Evolutionary conservation across 2,797 vertebrate genomes (phyloP), one percentile per base, ranked within the genome.

Genomic region (Coranthus polyacanthus): DNA sequence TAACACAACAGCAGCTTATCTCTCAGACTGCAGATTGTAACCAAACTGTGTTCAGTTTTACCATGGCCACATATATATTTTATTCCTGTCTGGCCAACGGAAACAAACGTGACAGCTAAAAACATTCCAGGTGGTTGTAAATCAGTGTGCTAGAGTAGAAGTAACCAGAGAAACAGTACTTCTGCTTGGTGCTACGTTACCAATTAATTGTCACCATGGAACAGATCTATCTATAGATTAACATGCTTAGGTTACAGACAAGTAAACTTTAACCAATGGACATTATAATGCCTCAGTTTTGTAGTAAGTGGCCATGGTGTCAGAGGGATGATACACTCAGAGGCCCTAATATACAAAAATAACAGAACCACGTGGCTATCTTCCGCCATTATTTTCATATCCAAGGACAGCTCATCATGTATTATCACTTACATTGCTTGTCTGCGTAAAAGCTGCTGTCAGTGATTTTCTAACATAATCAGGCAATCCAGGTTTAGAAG

Each of bases 1-100:
- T 62, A n/a, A 72, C 21, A 68, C 34, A 58, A 51, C 29, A 72
- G 41, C 22, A 73, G 60, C 38, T 71, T 39, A 37, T 75, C 37
- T 68, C 34, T 24, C 34, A 41, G 34, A 42, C 41, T 42, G 57
- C 16, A 43, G 36, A 57, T 22, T 47, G 38, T 6, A 29, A 56
- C 22, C 15, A 21, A 38, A 44, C 20, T 52, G 36, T 42, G 47
- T 29, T 61, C 52, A 42, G 3, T 17, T 50, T 22, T 47, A 61
- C 53, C 39, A 37, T 24, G 20, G 22, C 37, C 9, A 10, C 21
- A 45, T 32, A 26, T 29, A 53, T 38, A 12, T 21, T 24, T 16
- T 17, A 13, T 29, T 51, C 66, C 39, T 6, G 13, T 70, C 49
- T 75, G 45, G 55, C 56, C 52, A 20, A 16, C 32, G 58, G 26